Evolutionary conservation across 2,113 vertebrate species (phyloP), one percentile per base, ranked within the genome.

Genomic region (Hydrochoerus hydrochaeris): DNA sequence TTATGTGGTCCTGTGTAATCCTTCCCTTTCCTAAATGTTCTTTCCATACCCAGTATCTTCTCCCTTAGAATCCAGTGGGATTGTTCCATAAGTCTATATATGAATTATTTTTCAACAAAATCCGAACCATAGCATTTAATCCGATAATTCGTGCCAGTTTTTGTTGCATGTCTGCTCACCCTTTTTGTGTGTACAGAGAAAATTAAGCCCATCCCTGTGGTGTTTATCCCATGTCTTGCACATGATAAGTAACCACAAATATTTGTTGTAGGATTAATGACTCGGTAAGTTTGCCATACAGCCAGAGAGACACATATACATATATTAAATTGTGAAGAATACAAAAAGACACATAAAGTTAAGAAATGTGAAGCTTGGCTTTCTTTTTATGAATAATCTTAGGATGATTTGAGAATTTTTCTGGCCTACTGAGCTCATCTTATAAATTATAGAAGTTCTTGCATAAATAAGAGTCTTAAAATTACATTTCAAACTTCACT

Each of bases 321-420:
- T 3, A 86, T 13, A 7, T 30, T 89, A 95, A 94, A 95, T 91
- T 95, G 80, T 89, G 67, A 41, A 78, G 38, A 93, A 65, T 26
- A 93, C 44, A 88, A 57, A 5, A 91, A 73, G 71, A 87, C 95
- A 94, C 63, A 88, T 49, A 85, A n/a, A 80, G 16, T 8, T 87
- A 95, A 81, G 41, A 88, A 82, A 77, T 88, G 52, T 88, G 54
- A 85, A 96, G 52, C 7, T 96, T 90, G 85, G 58, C n/a, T 95
- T 96, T 97, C n/a, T 94, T 93, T 90, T 91, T 32, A 87, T 58
- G 84, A 93, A 83, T 35, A 88, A n/a, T 16, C 13, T 54, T 96
- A 58, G 12, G 52, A 86, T 94, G 88, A 84, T 60, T 91, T 95
- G 60, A 96, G 46, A 82, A 83, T 81, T 94, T 84, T 54, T 94